Percentiles rank a stretch among this genome's conserved stretches.
Evolutionary conservation across 2,888 invertebrate genomes (phyloP).

Genomic region (Tiphia femorata): DNA sequence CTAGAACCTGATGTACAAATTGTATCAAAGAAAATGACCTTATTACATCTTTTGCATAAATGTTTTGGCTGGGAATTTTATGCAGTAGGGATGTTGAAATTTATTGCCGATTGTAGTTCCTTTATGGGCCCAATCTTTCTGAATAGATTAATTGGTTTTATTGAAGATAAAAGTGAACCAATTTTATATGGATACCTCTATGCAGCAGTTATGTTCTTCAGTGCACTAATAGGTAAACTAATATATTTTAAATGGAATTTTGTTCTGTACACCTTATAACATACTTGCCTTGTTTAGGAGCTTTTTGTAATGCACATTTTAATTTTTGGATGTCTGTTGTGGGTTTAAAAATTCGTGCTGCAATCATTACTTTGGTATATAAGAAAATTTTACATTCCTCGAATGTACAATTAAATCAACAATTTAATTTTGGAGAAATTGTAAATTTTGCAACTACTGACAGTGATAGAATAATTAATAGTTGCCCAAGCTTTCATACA

Average conservation of each 20-base stretch:
- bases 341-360: conserved; percentile 87
- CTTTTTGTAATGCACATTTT: conserved; percentile 89
- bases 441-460: conserved; percentile 98
- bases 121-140: conserved; percentile 93
- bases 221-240: conserved; percentile 77
- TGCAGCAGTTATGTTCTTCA: conserved; percentile 76
- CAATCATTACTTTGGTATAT: conserved; percentile 87
- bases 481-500: conserved; percentile 95
- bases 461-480: conserved; percentile 93
- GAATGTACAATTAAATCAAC: conserved; percentile 58
- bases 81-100: conserved; percentile 84
- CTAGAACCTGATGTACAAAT: conserved; percentile 24
- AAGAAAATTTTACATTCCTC: conserved; percentile 74
- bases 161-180: conserved; percentile 80
- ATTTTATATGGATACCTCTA: conserved; percentile 76
- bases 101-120: conserved; percentile 84
- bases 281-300: conserved; percentile 70
- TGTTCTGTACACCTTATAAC: conserved; percentile 29
- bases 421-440: conserved; percentile 84
- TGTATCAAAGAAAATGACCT: conserved; percentile 68
- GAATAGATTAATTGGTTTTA: conserved; percentile 83
- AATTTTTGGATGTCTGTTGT: conserved; percentile 88
- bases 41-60: conserved; percentile 79
- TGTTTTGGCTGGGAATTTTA: conserved; percentile 88
- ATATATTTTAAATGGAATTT: background rate